Evolutionary conservation across 1,140 invertebrate genomes (phyloP).

Genomic region (Ectropis grisescens): DNA sequence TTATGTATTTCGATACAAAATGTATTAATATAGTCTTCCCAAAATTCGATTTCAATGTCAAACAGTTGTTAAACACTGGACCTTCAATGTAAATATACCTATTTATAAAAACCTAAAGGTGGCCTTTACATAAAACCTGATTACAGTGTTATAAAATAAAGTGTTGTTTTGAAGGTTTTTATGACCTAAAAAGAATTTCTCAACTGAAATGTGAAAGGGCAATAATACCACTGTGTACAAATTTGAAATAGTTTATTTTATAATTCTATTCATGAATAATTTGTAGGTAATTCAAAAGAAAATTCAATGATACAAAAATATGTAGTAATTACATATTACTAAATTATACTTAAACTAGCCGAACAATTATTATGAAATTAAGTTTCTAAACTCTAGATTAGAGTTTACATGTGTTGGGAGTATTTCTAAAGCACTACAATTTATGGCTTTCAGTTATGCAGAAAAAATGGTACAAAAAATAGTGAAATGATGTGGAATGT

Average conservation of each 20-base stretch:
- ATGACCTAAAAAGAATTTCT: too few relatives aligned
- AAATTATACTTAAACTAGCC: conserved; percentile 42
- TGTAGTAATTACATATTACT: conserved; percentile 14
- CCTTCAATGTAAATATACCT: too few relatives aligned
- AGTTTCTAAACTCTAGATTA: background rate
- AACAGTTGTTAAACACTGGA: too few relatives aligned
- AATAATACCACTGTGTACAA: conserved; percentile 31
- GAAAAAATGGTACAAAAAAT: conserved; percentile 19
- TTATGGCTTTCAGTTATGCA: background rate
- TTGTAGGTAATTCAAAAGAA: conserved; percentile 36
- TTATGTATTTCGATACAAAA: too few relatives aligned
- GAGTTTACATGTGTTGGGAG: background rate
- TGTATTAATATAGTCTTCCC: conserved; percentile 20
- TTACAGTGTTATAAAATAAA: too few relatives aligned
- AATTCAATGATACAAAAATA: conserved; percentile 38
- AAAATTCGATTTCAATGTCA: too few relatives aligned
- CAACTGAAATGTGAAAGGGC: too few relatives aligned
- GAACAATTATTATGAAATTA: conserved; percentile 1
- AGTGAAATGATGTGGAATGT: conserved; percentile 51
- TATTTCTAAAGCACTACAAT: background rate
- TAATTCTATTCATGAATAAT: conserved; percentile 53
- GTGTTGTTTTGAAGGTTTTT: too few relatives aligned
- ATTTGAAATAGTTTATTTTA: conserved; percentile 58
- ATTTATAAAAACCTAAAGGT: too few relatives aligned
- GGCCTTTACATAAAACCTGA: too few relatives aligned